Conservation (phyloP, 2,113 vertebrate genomes). For the Microcebus jonahi region DNA sequence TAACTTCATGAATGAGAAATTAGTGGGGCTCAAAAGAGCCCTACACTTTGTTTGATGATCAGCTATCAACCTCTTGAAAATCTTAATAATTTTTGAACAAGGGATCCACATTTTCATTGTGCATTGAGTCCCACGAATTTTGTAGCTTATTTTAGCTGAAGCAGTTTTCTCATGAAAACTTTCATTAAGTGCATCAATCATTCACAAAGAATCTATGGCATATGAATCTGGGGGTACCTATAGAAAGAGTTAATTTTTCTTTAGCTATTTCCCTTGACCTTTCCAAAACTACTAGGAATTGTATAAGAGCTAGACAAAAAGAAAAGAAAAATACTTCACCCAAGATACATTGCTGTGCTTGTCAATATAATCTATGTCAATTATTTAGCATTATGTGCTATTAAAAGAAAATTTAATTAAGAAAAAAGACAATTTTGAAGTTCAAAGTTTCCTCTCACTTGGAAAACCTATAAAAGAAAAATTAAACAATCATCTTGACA, state of each 20-base stretch:
- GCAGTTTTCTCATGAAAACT: not conserved
- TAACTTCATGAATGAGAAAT: not conserved
- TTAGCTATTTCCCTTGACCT: not conserved
- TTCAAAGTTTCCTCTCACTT: not conserved
- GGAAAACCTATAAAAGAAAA: not conserved
- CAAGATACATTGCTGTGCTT: not conserved
- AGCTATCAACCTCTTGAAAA: not conserved
- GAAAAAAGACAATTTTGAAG: conserved; percentile 21
- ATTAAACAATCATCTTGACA: not conserved
- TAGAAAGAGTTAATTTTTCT: not conserved
- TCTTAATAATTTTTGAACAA: not conserved
- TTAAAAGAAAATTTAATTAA: not conserved
- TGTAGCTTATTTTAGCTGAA: not conserved
- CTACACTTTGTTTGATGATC: not conserved
- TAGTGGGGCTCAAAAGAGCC: rapidly evolving
- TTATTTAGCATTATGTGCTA: not conserved
- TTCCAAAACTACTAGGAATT: not conserved
- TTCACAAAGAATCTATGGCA: not conserved
- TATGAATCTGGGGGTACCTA: not conserved
- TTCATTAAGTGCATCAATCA: not conserved
- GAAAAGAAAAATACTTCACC: not conserved
- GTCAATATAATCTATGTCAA: not conserved
- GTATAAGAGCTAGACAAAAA: not conserved
- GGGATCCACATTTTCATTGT: not conserved
- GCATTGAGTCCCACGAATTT: not conserved